Base-by-base conservation (phyloP, 2,888 invertebrate species). In the Nephrotoma guestfalica region DNA sequence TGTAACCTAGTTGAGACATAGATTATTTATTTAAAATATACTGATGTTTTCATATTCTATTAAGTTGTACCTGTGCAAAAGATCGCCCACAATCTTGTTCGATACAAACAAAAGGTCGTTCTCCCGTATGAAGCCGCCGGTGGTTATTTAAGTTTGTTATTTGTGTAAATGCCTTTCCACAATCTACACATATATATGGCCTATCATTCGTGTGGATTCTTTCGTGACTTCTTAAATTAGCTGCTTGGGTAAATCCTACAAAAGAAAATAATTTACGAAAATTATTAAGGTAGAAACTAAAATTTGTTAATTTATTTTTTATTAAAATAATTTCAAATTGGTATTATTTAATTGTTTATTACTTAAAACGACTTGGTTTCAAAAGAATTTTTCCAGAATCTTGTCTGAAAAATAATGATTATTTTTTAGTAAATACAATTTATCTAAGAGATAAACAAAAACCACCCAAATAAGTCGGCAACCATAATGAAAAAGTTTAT, bases 81-180 rank as follows among this genome's bases (percentile, higher is more conserved):
- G 91, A 91, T 87, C 91, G 89, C 41, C 92, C 92, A 88, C 92
- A 92, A 87, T 91, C 91, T 0, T 90, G 90, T 88, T 92, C 92
- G 88, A 91, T 91, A 89, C 92, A 92, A 18, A 91, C 91, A 88
- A 91, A 92, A 3, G 92, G 92, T 83, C 92, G 89, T 87, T 91
- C 92, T 11, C 92, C 92, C 47, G 92, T 92, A 87, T 92, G 92
- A 57, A 92, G 88, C 85, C 92, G 90, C 86, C 91, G 89, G 88
- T 92, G 92, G 89, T 92, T 92, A 88, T 92, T 92, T 51, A 92
- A 89, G 88, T 92, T 92, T 88, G 92, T 92, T 87, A 91, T 91
- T 90, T 92, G 92, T 18, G 92, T 92, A 88, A 92, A 92, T 41
- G 91, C 91, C 88, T 92, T 92, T 87, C 92, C 92, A 87, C 92